These are phyloP conservation scores for Eucidaris tribuloides DNA, from an alignment of 35 echinoderm and acorn worm genomes.

Conservation along the genomic window DNA sequence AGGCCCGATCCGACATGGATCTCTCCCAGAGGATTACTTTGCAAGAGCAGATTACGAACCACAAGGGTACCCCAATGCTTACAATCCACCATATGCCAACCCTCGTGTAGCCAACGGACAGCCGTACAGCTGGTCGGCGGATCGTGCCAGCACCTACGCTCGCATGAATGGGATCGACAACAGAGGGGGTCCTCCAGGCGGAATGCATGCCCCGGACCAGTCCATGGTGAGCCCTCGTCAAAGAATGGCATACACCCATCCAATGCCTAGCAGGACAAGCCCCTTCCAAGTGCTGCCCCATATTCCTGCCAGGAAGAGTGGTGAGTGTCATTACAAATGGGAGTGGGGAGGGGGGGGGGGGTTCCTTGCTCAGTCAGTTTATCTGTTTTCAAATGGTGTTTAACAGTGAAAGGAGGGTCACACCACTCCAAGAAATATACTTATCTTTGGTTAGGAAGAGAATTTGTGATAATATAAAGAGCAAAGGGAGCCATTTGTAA, in stretches of 20 bases:
- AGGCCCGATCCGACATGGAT: slow-evolving; percentile 12
- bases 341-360: too few species aligned
- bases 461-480: too few species aligned
- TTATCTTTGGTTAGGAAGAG: too few species aligned
- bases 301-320: slow-evolving; percentile 35
- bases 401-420: too few species aligned
- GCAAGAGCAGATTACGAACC: not conserved
- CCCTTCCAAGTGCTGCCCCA: slow-evolving; percentile 63
- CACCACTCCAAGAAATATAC: too few species aligned
- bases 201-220: too few species aligned
- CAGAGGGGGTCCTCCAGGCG: too few species aligned
- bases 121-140: slow-evolving; percentile 78
- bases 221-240: slow-evolving; percentile 9
- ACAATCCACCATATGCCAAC: slow-evolving; percentile 13
- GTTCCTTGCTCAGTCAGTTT: too few species aligned
- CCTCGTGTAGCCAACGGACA: slow-evolving; percentile 17
- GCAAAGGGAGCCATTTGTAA: too few species aligned
- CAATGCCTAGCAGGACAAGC: slow-evolving; percentile 47
- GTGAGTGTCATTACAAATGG: too few species aligned
- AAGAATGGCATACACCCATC: slow-evolving; percentile 53
- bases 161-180: slow-evolving; percentile 55
- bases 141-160: slow-evolving; percentile 71
- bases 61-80: not conserved
- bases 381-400: too few species aligned
- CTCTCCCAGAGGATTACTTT: not conserved